Evolutionary conservation across 2,888 invertebrate genomes (phyloP), one percentile per base, ranked within the genome.

Genomic region (Candidula unifasciata): DNA sequence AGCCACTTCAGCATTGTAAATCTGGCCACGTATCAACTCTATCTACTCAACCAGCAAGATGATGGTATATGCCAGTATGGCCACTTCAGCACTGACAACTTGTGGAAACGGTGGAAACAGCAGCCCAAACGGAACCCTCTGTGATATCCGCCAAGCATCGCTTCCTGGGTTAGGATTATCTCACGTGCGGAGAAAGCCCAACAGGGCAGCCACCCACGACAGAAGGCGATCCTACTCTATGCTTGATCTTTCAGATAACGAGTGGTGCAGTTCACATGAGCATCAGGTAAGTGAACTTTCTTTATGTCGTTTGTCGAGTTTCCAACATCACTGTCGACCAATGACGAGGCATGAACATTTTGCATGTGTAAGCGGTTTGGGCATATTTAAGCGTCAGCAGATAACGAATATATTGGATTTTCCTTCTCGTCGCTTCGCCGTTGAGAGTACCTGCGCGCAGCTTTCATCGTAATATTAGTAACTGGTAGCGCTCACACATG

Each of bases 11-110:
- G 66, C 80, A 52, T 0, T 64, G 30, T n/a, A n/a, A n/a, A n/a
- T n/a, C n/a, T n/a, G n/a, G n/a, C n/a, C n/a, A n/a, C n/a, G n/a
- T n/a, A n/a, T n/a, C n/a, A n/a, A n/a, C n/a, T n/a, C n/a, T n/a
- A 21, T 37, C 37, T 27, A 1, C 54, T 18, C 10, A 68, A 16
- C n/a, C 54, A 57, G 3, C 35, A 80, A 33, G 33, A 80, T 80
- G 80, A 80, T 80, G 80, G 80, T 80, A 54, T 80, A 57, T 33
- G 80, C 80, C 5, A 69, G 71, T 13, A 80, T 80, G 80, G 52
- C 80, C 3, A 71, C 80, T 37, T 66, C 68, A 27, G 66, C 80
- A 52, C 0, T 64, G 30, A 68, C 68, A 10, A 79, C 79, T 3
- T 79, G 64, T n/a, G 79, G 64, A 27, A 64, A 64, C 33, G 68